Percentiles rank a stretch among this genome's conserved stretches.
Evolutionary conservation across 2,888 invertebrate genomes (phyloP).

Genomic region (Pemphredon lugubris): DNA sequence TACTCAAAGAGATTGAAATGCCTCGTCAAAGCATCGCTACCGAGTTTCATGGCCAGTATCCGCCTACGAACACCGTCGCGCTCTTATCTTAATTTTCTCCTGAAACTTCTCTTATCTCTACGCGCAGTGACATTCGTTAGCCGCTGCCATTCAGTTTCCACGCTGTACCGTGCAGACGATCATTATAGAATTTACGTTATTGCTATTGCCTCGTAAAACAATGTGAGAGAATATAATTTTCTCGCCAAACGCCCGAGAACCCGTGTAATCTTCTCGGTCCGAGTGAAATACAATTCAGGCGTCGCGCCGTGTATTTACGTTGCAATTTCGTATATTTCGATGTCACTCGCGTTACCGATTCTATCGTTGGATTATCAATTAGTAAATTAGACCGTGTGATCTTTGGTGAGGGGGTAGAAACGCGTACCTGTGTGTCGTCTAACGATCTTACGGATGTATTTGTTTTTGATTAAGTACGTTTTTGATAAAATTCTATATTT

Average conservation of each 20-base stretch:
- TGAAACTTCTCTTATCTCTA: slow-evolving; percentile 47
- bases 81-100: slow-evolving; percentile 66
- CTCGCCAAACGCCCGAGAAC: slow-evolving; percentile 2
- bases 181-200: slow-evolving; percentile 54
- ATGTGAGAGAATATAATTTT: slow-evolving; percentile 22
- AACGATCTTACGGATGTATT: too few species aligned
- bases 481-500: too few species aligned
- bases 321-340: slow-evolving; percentile 51
- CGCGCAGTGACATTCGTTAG: slow-evolving; percentile 51
- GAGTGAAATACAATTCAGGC: slow-evolving; percentile 36
- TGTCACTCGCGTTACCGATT: slow-evolving; percentile 48
- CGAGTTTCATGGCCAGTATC: slow-evolving; percentile 58
- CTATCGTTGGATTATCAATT: slow-evolving; percentile 29
- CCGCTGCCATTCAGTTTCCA: slow-evolving; percentile 45
- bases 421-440: too few species aligned
- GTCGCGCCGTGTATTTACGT: slow-evolving; percentile 33
- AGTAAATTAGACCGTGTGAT: too few species aligned
- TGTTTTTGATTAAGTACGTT: too few species aligned
- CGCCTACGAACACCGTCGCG: slow-evolving; percentile 50
- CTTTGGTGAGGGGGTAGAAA: too few species aligned
- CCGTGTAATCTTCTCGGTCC: slow-evolving; percentile 2
- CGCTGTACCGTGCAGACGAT: slow-evolving; percentile 29
- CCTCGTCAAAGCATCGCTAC: slow-evolving; percentile 50
- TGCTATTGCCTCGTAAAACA: slow-evolving; percentile 61
- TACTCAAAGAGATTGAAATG: slow-evolving; percentile 38